These are phyloP conservation scores for Octodon degus DNA, from an alignment of 2,113 vertebrate species.

Conservation along the genomic window DNA sequence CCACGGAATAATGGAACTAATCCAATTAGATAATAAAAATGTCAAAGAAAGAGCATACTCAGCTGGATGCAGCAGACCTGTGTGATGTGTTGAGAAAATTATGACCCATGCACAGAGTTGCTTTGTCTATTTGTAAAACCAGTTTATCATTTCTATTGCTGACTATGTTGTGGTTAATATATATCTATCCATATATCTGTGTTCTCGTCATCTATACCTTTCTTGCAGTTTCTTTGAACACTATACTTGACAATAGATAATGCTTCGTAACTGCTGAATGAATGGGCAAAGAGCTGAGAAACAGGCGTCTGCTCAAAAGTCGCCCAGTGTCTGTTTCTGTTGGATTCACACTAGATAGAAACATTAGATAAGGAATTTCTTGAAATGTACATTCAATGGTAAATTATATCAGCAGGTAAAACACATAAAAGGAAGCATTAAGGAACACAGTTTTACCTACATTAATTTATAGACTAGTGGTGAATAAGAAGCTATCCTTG, in stretches of 20 bases:
- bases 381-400: not conserved
- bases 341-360: not conserved
- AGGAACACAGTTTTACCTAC: not conserved
- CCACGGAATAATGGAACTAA: not conserved
- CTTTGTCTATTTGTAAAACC: not conserved
- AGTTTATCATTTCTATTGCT: not conserved
- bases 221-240: not conserved
- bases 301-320: not conserved
- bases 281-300: not conserved
- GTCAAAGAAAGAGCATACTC: not conserved
- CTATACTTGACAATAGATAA: not conserved
- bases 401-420: not conserved
- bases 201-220: not conserved
- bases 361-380: not conserved
- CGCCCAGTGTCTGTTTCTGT: not conserved
- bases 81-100: slow-evolving; percentile 17
- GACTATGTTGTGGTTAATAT: not conserved
- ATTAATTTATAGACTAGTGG: not conserved
- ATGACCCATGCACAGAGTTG: not conserved
- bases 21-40: not conserved
- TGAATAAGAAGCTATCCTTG: not conserved
- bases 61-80: not conserved
- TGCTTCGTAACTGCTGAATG: not conserved
- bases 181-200: not conserved
- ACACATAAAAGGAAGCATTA: not conserved